Evolutionary conservation across 2,113 vertebrate genomes (phyloP), one percentile per base, ranked within the genome.

Genomic region (Xyliphius kryptos): DNA sequence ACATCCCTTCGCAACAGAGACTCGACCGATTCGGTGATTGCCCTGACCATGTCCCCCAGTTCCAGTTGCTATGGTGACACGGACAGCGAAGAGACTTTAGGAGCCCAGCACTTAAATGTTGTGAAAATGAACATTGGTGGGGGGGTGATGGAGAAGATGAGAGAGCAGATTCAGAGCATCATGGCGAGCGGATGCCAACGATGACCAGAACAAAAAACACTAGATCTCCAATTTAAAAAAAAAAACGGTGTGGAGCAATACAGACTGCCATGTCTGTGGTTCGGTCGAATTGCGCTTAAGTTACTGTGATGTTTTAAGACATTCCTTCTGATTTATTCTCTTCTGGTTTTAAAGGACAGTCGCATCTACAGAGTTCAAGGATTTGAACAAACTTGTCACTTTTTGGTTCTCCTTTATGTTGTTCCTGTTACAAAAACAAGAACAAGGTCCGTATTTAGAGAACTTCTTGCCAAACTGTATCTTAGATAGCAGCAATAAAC

Each of bases 31-130:
- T 86, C 85, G 0, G 55, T 81, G 62, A 67, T 74, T 1, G 79
- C 69, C 49, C 49, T 80, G 66, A 80, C 69, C 0, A 72, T 70
- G 17, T 87, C 86, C 1, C 82, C 88, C 0, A 56, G 75, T 1
- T 87, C 86, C 60, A 86, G 87, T 55, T 86, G 86, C 76, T 88
- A 83, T 20, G 85, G 84, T 1, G 85, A 89, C 76, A 83, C 83
- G 0, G 85, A 89, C 74, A 85, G 86, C 1, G 88, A 89, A 66
- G 86, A 87, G 53, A 84, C 78, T 74, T 73, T 74, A 40, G 78
- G 74, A 15, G 58, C 44, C 5, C 84, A 82, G 68, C 61, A 66
- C 41, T 79, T 77, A 15, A 49, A 80, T 63, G 76, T 80, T 52
- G 77, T 73, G 12, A 66, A 66, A 15, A 43, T 13, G 2, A 26